Evolutionary conservation across 2,888 invertebrate genomes (phyloP), one percentile per base, ranked within the genome.

Genomic region (Conus canariensis): DNA sequence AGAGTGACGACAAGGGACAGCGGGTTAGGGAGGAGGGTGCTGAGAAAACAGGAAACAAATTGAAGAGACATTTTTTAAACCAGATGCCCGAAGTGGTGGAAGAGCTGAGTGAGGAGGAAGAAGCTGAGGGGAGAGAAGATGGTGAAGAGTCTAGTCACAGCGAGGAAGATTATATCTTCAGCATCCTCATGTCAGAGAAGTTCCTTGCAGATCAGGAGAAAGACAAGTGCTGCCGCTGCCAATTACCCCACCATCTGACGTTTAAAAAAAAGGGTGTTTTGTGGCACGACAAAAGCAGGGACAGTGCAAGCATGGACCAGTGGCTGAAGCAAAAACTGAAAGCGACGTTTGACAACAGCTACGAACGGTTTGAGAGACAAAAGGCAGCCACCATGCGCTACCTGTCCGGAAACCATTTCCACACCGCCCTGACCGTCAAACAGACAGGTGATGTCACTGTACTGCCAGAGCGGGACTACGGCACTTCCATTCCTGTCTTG

Each of bases 171-270:
- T 85, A 85, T 60, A 30, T 85, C 25, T 85, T 60, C 60, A 85
- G 25, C 85, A 85, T 85, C 85, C 60, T 85, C 9, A 60, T 14
- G 60, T 85, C 85, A 8, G 85, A 85, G 25, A 85, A 22, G 25
- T 60, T 60, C 60, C 25, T 4, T 7, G 9, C 25, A 14, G 25
- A 60, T 25, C 56, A 85, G 22, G 82, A 83, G 5, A 80, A 10
- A 74, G 74, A n/a, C n/a, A 16, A 12, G 56, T 16, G 8, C 77
- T 30, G 77, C 9, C 9, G 0, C 30, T 6, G 5, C 12, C 6
- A 77, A 30, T 77, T 9, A 83, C 9, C 56, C 22, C 16, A 1
- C 25, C 19, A 22, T 58, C 22, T 58, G 56, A 83, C 22, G 58
- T 58, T 83, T 25, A 83, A 22, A 58, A 83, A 82, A 58, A 58